Percentiles rank a stretch among this genome's conserved stretches.
Conservation (phyloP, 2,797 vertebrate species). For the Chrysocyon brachyurus region DNA sequence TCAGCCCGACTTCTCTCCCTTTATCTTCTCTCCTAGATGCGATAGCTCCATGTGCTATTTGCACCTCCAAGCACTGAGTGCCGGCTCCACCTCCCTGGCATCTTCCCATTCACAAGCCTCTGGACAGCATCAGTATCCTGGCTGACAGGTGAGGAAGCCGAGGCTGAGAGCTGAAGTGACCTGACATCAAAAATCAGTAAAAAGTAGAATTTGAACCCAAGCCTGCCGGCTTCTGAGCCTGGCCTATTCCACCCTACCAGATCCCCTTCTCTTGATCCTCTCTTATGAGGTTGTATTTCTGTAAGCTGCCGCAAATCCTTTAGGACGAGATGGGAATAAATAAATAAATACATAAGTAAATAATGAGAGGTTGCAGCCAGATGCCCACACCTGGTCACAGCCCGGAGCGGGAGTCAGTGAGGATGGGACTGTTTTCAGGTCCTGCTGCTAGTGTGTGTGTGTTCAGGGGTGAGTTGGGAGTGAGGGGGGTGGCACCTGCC, state of each 20-base stretch:
- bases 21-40: background rate
- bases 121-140: rapidly evolving
- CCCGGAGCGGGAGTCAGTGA: background rate
- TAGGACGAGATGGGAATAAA: conserved; percentile 10
- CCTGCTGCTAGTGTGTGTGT: background rate
- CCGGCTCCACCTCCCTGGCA: rapidly evolving
- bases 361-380: background rate
- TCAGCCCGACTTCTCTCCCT: background rate
- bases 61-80: rapidly evolving
- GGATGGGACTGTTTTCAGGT: background rate
- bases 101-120: background rate
- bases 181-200: background rate
- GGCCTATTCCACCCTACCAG: background rate
- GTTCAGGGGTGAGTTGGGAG: conserved; percentile 10
- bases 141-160: background rate
- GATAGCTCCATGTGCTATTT: rapidly evolving
- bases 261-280: background rate
- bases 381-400: background rate
- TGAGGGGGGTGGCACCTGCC: background rate
- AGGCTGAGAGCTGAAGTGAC: background rate
- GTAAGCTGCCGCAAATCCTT: conserved; percentile 58
- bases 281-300: conserved; percentile 26
- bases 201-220: background rate
- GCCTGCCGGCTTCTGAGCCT: background rate
- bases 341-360: conserved; percentile 4